A percentile compares a stretch with the other conserved stretches of the same genome.
phyloP scores from a whole-genome alignment of 2,888 invertebrate genomes.

The Conchocele bisecta region DNA sequence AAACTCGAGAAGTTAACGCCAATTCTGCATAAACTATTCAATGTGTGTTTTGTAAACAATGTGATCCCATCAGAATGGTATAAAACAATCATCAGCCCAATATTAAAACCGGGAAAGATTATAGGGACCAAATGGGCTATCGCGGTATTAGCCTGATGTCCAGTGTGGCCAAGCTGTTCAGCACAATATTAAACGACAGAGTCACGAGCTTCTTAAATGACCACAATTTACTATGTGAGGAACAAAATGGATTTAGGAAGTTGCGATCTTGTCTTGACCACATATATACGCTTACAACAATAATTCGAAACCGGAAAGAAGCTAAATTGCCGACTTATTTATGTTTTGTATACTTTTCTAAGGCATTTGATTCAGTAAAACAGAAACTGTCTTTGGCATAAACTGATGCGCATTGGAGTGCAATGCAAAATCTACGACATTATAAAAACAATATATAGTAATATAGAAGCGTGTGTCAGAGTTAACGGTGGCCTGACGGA shows the following conservation, averaged over 20 bases:
- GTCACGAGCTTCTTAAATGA: not conserved
- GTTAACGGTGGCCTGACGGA: not conserved
- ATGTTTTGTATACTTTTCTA: slow-evolving; percentile 19
- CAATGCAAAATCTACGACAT: slow-evolving; percentile 2
- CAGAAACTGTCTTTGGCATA: slow-evolving; percentile 13
- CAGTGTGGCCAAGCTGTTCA: slow-evolving; percentile 14
- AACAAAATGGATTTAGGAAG: slow-evolving; percentile 3
- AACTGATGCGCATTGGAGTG: not conserved
- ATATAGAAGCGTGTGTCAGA: slow-evolving; percentile 12
- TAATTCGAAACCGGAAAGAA: slow-evolving; percentile 12
- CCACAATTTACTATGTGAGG: slow-evolving; percentile 5
- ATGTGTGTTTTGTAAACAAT: slow-evolving; percentile 7
- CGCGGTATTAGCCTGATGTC: slow-evolving; percentile 15
- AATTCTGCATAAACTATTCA: slow-evolving; percentile 3
- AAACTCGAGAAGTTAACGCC: not conserved
- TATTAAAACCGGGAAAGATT: slow-evolving; percentile 17
- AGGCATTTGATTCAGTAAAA: slow-evolving; percentile 23
- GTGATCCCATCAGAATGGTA: slow-evolving; percentile 16
- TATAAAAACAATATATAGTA: slow-evolving; percentile 9
- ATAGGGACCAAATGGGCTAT: slow-evolving; percentile 6
- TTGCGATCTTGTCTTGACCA: slow-evolving; percentile 23
- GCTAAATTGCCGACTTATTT: slow-evolving; percentile 13
- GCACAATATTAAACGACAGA: slow-evolving; percentile 4
- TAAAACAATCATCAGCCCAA: slow-evolving; percentile 15
- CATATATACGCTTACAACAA: slow-evolving; percentile 6